phyloP scores from a whole-genome alignment of 1,140 invertebrate genomes.

The Aleiodes sp. region DNA sequence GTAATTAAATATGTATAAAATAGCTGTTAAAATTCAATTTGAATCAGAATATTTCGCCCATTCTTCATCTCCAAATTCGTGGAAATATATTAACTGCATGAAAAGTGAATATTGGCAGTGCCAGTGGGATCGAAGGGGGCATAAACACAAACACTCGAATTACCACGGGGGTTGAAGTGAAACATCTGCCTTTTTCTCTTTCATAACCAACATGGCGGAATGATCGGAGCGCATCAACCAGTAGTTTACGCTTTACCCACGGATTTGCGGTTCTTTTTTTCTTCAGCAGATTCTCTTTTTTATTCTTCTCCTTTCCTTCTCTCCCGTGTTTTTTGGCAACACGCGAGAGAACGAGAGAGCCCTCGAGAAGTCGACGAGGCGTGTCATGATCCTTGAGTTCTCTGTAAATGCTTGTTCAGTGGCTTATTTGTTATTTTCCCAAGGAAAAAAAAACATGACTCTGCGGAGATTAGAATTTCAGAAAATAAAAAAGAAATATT shows the following conservation, averaged over 20 bases:
- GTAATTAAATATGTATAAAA: no score
- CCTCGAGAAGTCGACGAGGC: conserved; percentile 22
- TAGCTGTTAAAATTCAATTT: no score
- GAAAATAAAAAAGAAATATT: conserved; percentile 42
- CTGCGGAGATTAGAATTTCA: not conserved
- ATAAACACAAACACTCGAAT: conserved; percentile 57
- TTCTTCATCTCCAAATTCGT: not conserved
- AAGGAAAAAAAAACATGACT: not conserved
- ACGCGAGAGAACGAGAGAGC: not conserved
- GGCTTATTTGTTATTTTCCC: not conserved
- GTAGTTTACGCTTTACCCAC: conserved; percentile 61
- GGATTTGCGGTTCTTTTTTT: conserved; percentile 65
- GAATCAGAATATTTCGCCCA: no score
- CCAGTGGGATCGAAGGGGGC: not conserved
- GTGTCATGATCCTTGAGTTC: conserved; percentile 29
- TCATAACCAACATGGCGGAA: conserved; percentile 62
- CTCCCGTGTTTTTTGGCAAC: conserved; percentile 22
- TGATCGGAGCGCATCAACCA: conserved; percentile 64
- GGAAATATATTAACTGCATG: not conserved
- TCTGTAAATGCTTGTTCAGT: not conserved
- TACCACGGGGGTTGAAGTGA: conserved; percentile 43
- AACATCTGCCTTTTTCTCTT: conserved; percentile 64
- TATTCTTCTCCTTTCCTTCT: not conserved
- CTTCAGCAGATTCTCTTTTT: conserved; percentile 27
- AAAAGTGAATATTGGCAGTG: not conserved